Evolutionary conservation across 2,797 vertebrate genomes (phyloP), one percentile per base, ranked within the genome.

Genomic region (Cryptoprocta ferox): DNA sequence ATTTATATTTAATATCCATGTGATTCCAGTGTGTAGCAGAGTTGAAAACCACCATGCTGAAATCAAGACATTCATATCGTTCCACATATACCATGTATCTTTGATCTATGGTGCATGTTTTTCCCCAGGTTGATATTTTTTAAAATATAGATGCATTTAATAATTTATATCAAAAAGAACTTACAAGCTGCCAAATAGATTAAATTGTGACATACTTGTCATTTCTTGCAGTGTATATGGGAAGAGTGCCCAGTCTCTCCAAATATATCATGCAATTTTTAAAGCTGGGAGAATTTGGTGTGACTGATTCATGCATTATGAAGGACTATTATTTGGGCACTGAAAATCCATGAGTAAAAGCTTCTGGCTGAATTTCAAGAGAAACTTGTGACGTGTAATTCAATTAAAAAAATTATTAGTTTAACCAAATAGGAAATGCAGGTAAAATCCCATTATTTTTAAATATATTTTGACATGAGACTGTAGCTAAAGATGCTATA

Each of bases 341-440:
- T 94, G 80, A 87, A 93, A 96, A 95, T 84, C 48, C 42, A 85
- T 90, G 92, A 97, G 93, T 93, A 96, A 97, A 97, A 96, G n/a
- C 78, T 96, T 78, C 80, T 97, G 95, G 93, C 96, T 95, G 61
- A 76, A 95, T 97, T 97, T 97, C 94, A 98, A 94, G 79, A 96
- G 70, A 95, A 91, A 93, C 39, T 89, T 96, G 76, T 96, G 50
- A 96, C 30, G 3, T 80, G 68, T 65, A 90, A 89, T 85, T 97
- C 92, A 96, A 96, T 95, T 90, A 79, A 89, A 96, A 78, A 95
- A 94, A 97, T 28, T 86, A 89, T 78, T 48, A 93, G 65, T 87
- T 96, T 89, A 96, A 90, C 91, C 75, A 97, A 96, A 84, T 10
- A 97, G 53, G 19, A 96, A 96, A 97, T 96, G 50, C 32, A 95